Evolutionary conservation across 2,113 vertebrate genomes (phyloP).

Genomic region (Scartelaos histophorus): DNA sequence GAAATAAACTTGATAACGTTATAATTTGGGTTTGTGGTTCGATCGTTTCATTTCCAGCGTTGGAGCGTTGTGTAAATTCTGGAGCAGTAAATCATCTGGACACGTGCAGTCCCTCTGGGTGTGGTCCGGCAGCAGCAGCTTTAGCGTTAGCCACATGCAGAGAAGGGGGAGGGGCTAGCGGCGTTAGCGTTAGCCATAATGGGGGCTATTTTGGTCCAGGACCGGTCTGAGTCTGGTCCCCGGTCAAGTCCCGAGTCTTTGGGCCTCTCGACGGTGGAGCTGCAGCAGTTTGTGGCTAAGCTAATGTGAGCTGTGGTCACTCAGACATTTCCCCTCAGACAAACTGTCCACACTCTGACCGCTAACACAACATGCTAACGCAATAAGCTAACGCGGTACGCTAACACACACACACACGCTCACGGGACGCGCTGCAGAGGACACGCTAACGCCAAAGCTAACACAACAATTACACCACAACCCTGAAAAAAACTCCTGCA

Average conservation of each 20-base stretch:
- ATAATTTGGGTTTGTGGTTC: not conserved
- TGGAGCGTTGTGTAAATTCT: not conserved
- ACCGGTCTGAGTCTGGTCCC: not conserved
- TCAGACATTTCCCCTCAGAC: conserved; percentile 12
- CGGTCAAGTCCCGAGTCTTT: not conserved
- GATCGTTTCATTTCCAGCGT: not conserved
- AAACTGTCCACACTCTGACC: conserved; percentile 1
- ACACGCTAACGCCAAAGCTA: not conserved
- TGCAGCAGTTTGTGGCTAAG: conserved; percentile 4
- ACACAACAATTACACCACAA: not conserved
- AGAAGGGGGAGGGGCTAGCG: not conserved
- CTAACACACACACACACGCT: not conserved
- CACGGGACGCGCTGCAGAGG: not conserved
- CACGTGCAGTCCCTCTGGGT: not conserved
- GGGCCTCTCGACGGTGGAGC: not conserved
- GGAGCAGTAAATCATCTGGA: not conserved
- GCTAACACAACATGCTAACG: not conserved
- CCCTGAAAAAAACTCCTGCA: not conserved
- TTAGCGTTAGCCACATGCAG: not conserved
- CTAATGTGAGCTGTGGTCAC: conserved; percentile 1
- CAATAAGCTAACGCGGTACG: not conserved
- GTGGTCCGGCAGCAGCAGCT: not conserved
- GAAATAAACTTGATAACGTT: not conserved
- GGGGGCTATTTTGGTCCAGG: not conserved
- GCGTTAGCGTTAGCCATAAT: not conserved